Evolutionary conservation across 2,888 invertebrate species (phyloP).

Genomic region (Brachypalpus laphriformis): DNA sequence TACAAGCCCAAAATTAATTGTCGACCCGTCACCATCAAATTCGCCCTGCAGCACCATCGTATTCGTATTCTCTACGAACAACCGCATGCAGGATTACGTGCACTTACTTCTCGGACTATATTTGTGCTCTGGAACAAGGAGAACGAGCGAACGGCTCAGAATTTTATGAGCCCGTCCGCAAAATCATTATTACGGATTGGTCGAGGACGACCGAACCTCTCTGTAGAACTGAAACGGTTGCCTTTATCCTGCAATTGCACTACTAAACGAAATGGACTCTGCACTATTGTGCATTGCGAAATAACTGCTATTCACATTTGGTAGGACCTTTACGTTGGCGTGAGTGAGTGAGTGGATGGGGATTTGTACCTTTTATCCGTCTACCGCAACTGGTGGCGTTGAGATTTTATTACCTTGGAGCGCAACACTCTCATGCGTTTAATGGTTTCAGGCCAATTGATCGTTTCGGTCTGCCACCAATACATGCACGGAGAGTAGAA

Average conservation of each 20-base stretch:
- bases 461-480: not conserved
- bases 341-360: not conserved
- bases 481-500: not conserved
- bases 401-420: constrained; percentile 48
- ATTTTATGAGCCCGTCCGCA: constrained; percentile 61
- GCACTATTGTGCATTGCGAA: constrained; percentile 43
- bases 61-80: constrained; percentile 8
- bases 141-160: not conserved
- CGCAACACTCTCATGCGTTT: constrained; percentile 50
- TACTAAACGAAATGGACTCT: constrained; percentile 43
- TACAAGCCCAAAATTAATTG: constrained; percentile 63
- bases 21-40: constrained; percentile 69
- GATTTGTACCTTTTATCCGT: not conserved
- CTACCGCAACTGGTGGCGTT: constrained; percentile 60
- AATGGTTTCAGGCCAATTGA: constrained; percentile 29
- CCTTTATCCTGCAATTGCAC: constrained; percentile 39
- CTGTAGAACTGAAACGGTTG: not conserved
- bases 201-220: constrained; percentile 7
- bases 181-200: constrained; percentile 66
- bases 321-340: constrained; percentile 2
- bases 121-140: not conserved
- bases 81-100: constrained; percentile 45
- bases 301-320: constrained; percentile 14
- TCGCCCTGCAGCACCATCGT: constrained; percentile 28
- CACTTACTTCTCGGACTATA: constrained; percentile 24